These are phyloP conservation scores for Listronotus oregonensis DNA, from an alignment of 1,140 invertebrate species.

Conservation along the genomic window DNA sequence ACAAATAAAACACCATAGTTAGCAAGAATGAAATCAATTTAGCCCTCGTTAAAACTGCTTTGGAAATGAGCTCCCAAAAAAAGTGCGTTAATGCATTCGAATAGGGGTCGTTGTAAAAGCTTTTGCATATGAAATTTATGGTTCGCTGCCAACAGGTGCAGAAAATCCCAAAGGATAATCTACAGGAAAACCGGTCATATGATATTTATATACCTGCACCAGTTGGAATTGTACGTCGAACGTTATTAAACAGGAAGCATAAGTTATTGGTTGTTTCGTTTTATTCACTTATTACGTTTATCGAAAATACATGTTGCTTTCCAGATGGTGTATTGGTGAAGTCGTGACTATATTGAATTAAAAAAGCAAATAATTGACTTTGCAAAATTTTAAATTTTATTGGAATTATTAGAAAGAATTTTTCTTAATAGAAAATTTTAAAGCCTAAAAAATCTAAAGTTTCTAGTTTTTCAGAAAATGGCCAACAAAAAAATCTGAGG, in stretches of 20 bases:
- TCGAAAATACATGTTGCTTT: not conserved
- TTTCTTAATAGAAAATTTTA: too few relatives aligned
- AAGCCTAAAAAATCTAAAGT: too few relatives aligned
- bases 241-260: slow-evolving; percentile 19
- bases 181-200: not conserved
- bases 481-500: too few relatives aligned
- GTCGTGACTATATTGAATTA: too few relatives aligned
- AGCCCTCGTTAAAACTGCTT: too few relatives aligned
- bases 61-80: slow-evolving; percentile 1
- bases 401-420: too few relatives aligned
- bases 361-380: too few relatives aligned
- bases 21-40: too few relatives aligned
- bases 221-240: slow-evolving; percentile 15
- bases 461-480: too few relatives aligned
- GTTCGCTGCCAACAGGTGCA: slow-evolving; percentile 24
- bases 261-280: slow-evolving; percentile 1
- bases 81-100: slow-evolving; percentile 16
- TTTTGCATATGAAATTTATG: slow-evolving; percentile 30
- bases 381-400: too few relatives aligned
- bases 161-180: slow-evolving; percentile 21
- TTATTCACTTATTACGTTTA: slow-evolving; percentile 17
- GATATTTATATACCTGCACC: slow-evolving; percentile 27
- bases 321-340: too few relatives aligned
- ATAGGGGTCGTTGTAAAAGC: slow-evolving; percentile 21
- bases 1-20: too few relatives aligned